A percentile compares a stretch with the other conserved stretches of the same genome.
Conservation (phyloP, 2,888 invertebrate species). For the Syritta pipiens region DNA sequence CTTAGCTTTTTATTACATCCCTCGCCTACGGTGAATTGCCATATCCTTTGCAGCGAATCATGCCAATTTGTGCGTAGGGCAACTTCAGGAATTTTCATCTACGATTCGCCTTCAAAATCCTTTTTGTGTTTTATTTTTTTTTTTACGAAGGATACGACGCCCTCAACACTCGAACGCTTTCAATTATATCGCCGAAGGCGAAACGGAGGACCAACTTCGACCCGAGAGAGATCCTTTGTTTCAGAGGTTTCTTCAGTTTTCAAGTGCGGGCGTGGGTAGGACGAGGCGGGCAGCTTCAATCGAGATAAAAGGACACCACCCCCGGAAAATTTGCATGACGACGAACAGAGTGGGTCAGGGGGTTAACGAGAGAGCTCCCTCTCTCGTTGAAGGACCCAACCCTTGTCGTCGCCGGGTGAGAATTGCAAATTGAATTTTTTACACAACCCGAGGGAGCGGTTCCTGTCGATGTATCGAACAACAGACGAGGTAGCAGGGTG, state of each 20-base stretch:
- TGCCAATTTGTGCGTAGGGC: conserved; percentile 1
- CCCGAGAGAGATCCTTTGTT: background rate
- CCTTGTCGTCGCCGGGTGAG: no score
- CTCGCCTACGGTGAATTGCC: background rate
- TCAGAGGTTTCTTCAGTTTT: background rate
- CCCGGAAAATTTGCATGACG: conserved; percentile 20
- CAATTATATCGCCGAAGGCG: conserved; percentile 8
- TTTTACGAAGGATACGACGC: conserved; percentile 5
- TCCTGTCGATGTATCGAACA: background rate
- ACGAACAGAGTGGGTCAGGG: background rate
- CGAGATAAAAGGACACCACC: no score
- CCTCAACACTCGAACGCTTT: conserved; percentile 18
- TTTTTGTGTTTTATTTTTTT: conserved; percentile 20
- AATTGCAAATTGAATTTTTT: conserved; percentile 11
- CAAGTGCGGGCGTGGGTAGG: background rate
- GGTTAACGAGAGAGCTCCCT: no score
- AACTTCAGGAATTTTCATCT: background rate
- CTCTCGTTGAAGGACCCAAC: no score
- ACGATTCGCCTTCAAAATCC: background rate
- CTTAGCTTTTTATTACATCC: conserved; percentile 30
- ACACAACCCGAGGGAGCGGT: background rate
- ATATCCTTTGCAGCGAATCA: background rate
- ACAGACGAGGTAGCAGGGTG: background rate
- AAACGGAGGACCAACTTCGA: background rate
- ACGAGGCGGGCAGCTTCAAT: no score